Evolutionary conservation across 2,797 vertebrate genomes (phyloP), one percentile per base, ranked within the genome.

Genomic region (Arctocebus calabarensis): DNA sequence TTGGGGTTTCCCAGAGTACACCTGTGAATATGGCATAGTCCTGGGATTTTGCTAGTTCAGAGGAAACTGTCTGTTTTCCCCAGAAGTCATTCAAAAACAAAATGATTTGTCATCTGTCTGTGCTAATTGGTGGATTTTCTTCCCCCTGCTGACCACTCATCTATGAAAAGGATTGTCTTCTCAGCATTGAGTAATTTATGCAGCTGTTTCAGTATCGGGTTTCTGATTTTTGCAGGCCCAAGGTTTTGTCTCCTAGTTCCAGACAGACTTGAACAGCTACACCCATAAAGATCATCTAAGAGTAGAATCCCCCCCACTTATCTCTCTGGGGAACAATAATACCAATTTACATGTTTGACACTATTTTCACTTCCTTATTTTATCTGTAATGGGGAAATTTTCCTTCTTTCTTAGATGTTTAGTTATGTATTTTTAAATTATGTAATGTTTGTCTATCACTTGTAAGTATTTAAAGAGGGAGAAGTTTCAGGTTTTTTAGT

Each of bases 291-390:
- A 74, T 45, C 32, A 83, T 27, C 59, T 68, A 27, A 27, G 16
- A 37, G 6, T 34, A 8, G 16, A 23, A 40, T 27, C 74, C 59
- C 48, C 11, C n/a, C 5, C 1, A 25, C 27, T 13, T 9, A 22
- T 34, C 45, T 83, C 75, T 34, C 40, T 29, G 57, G 79, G 9
- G 14, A 75, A 4, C 1, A 25, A 43, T 34, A 73, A 78, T 55
- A 70, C 17, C 57, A 82, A n/a, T 90, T 86, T 83, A 78, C 55
- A 70, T 37, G 19, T 62, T 88, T 23, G 48, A 59, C 48, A 59
- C 22, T 52, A 1, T 32, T 95, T 91, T 85, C 77, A 91, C 62
- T 93, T 96, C 91, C 57, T 64, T 40, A 52, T 87, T 88, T 64
- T 27, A 23, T 37, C 29, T 73, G n/a, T 59, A 43, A 43, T 55